These are phyloP conservation scores for Litoditis marina DNA, from an alignment of 2,888 invertebrate species.

Conservation along the genomic window DNA sequence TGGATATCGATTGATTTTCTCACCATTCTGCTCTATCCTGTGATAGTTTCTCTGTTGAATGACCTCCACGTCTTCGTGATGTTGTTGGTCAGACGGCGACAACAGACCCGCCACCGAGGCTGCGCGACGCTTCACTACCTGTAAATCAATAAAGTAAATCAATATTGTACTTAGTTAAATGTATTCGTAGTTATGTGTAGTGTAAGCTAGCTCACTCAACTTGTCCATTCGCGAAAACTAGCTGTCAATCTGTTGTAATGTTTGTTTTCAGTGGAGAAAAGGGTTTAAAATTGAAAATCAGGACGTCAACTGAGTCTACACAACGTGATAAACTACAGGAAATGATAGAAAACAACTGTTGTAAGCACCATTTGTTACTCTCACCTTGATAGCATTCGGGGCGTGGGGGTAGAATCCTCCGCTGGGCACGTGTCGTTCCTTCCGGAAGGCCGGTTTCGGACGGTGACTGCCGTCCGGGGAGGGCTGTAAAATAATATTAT, in stretches of 20 bases:
- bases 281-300: not conserved
- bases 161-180: too few species aligned
- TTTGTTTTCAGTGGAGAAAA: not conserved
- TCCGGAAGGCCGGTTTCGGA: constrained; percentile 55
- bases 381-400: constrained; percentile 55
- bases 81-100: constrained; percentile 20
- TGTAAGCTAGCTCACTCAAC: too few species aligned
- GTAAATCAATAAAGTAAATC: too few species aligned
- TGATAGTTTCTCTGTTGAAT: constrained; percentile 53
- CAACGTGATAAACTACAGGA: too few species aligned
- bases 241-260: too few species aligned
- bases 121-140: constrained; percentile 40
- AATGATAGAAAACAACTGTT: too few species aligned
- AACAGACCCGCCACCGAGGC: constrained; percentile 29
- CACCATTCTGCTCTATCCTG: constrained; percentile 27
- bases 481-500: constrained; percentile 30
- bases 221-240: too few species aligned
- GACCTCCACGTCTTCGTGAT: constrained; percentile 32
- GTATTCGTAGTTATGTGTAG: too few species aligned
- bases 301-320: too few species aligned
- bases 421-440: constrained; percentile 46
- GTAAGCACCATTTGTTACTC: not conserved
- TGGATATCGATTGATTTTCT: too few species aligned
- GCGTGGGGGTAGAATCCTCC: constrained; percentile 61
- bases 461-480: constrained; percentile 58